These are phyloP conservation scores for Idaea straminata DNA, from an alignment of 2,888 invertebrate genomes.

Conservation along the genomic window DNA sequence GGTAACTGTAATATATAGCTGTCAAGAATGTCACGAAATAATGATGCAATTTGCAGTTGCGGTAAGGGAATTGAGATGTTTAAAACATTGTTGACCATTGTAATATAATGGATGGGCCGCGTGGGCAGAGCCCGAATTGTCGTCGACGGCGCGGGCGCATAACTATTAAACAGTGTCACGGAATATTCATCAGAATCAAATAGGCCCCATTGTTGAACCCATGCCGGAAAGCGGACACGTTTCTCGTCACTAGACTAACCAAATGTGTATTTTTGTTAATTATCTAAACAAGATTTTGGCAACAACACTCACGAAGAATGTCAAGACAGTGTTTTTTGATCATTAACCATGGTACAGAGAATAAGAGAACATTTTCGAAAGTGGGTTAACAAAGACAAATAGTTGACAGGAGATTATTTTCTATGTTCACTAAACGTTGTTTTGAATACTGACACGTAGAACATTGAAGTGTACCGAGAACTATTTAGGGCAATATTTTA, in stretches of 20 bases:
- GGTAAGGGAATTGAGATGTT: conserved; percentile 25
- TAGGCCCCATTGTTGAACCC: conserved; percentile 28
- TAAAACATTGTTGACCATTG: conserved; percentile 30
- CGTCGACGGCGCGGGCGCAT: conserved; percentile 24
- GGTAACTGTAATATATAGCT: conserved; percentile 6
- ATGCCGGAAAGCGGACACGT: conserved; percentile 20
- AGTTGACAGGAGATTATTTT: conserved; percentile 42
- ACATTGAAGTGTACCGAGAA: not conserved
- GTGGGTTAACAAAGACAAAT: conserved; percentile 60
- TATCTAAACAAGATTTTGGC: conserved; percentile 48
- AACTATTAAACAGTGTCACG: conserved; percentile 26
- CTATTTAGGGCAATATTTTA: not conserved
- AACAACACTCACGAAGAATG: conserved; percentile 47
- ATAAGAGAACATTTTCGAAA: conserved; percentile 39
- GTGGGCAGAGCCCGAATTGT: conserved; percentile 30
- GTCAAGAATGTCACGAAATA: conserved; percentile 11
- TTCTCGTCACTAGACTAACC: conserved; percentile 27
- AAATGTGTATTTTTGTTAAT: conserved; percentile 33
- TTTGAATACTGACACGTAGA: conserved; percentile 6
- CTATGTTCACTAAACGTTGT: conserved; percentile 34
- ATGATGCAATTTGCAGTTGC: conserved; percentile 21
- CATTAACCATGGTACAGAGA: conserved; percentile 46
- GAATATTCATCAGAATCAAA: conserved; percentile 31
- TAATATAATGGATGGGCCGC: conserved; percentile 23
- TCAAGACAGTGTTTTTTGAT: conserved; percentile 43